These are phyloP conservation scores for Parapsyche elsis DNA, from an alignment of 1,140 invertebrate species.

Conservation along the genomic window DNA sequence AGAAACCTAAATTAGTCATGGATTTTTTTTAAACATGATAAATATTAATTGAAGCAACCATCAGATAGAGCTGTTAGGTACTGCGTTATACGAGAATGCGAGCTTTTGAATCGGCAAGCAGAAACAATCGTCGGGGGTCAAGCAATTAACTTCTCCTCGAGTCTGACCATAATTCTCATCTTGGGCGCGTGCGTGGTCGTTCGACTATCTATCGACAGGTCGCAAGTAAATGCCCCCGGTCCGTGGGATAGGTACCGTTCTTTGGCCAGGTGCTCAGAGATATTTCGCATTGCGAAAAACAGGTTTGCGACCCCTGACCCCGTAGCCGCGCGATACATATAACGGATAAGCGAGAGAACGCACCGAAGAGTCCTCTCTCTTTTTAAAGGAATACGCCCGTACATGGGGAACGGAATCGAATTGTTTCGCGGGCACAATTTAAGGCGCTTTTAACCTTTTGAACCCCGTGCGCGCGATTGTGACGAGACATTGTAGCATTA, in stretches of 20 bases:
- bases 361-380: no score
- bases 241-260: slow-evolving; percentile 9
- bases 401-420: no score
- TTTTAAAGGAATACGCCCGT: no score
- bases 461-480: no score
- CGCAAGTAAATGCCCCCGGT: neutral
- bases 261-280: neutral
- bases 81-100: neutral
- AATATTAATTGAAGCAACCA: neutral
- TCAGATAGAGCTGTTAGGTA: neutral
- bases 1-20: no score
- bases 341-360: neutral
- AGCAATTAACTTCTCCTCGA: slow-evolving; percentile 25
- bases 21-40: neutral
- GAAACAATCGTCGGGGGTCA: slow-evolving; percentile 20
- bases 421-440: no score
- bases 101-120: neutral
- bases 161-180: neutral
- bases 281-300: neutral
- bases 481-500: no score
- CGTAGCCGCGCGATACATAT: neutral
- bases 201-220: slow-evolving; percentile 2
- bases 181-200: neutral
- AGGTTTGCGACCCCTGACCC: slow-evolving; percentile 28
- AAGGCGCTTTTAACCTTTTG: no score